Conservation (phyloP, 92 coral and sea anemone genomes). For the Hydrozoanthus gracilis region DNA sequence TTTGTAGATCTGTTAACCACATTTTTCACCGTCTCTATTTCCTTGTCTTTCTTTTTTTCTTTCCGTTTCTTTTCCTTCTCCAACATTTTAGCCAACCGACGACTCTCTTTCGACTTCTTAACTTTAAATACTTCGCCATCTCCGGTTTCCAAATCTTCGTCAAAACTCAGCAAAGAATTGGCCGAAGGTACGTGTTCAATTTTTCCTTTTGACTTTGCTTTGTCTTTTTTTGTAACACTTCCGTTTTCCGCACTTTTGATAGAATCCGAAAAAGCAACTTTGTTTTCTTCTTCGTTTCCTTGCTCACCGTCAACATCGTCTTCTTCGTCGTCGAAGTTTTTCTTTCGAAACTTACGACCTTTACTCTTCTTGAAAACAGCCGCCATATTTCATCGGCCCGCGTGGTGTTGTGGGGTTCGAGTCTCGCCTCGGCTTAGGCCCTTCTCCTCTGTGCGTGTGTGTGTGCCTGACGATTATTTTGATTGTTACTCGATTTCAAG, state of each 20-base stretch:
- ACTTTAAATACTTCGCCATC: conserved; percentile 86
- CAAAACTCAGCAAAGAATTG: conserved; percentile 86
- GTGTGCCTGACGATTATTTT: conserved; percentile 6
- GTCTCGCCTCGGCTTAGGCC: neutral
- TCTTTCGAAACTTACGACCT: conserved; percentile 90
- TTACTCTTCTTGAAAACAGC: conserved; percentile 88
- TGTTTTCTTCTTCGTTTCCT: conserved; percentile 63
- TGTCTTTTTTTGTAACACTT: conserved; percentile 29
- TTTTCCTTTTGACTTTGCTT: conserved; percentile 53
- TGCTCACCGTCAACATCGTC: conserved; percentile 56
- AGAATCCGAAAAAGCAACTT: conserved; percentile 48
- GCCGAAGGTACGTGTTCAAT: conserved; percentile 74
- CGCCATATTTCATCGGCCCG: conserved; percentile 72
- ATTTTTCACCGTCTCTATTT: conserved; percentile 37
- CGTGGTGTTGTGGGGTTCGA: conserved; percentile 60
- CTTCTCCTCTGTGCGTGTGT: neutral
- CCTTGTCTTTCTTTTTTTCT: conserved; percentile 37
- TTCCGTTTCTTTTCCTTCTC: conserved; percentile 79
- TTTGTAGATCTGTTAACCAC: neutral
- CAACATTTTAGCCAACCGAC: conserved; percentile 83
- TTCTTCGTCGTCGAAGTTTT: conserved; percentile 75
- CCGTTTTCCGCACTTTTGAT: conserved; percentile 36
- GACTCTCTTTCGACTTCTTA: conserved; percentile 96
- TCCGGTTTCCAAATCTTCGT: conserved; percentile 62
- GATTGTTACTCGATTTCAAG: neutral